Evolutionary conservation across 2,797 vertebrate genomes (phyloP).

Genomic region (Thunnus albacares): DNA sequence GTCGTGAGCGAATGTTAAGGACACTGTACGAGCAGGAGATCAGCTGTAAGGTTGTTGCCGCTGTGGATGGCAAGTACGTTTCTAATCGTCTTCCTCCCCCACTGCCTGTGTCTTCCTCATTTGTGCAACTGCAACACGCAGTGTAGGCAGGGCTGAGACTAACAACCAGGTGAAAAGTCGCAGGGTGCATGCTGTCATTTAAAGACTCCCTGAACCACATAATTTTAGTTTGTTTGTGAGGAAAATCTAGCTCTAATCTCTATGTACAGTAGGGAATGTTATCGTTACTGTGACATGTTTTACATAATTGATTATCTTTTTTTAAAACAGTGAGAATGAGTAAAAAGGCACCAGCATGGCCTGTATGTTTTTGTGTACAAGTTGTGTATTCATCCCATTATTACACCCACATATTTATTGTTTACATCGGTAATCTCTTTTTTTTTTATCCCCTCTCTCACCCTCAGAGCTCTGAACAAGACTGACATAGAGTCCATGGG

Average conservation of each 20-base stretch:
- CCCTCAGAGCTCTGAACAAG: constrained; percentile 89
- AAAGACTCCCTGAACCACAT: constrained; percentile 15
- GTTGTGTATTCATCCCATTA: not conserved
- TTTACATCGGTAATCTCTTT: constrained; percentile 35
- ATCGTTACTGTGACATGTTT: constrained; percentile 6
- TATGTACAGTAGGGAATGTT: not conserved
- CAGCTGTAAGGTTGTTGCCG: constrained; percentile 87
- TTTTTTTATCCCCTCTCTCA: constrained; percentile 31
- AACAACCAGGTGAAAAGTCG: constrained; percentile 52
- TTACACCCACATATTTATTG: constrained; percentile 16
- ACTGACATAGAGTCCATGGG: constrained; percentile 90
- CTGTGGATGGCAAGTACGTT: constrained; percentile 94
- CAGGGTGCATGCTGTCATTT: constrained; percentile 22
- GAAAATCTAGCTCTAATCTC: not conserved
- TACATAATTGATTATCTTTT: not conserved
- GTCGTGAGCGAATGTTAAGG: constrained; percentile 89
- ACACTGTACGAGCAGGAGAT: constrained; percentile 88
- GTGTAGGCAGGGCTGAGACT: constrained; percentile 46
- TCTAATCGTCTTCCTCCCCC: constrained; percentile 50
- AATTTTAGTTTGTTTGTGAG: constrained; percentile 1
- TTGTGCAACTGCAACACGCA: constrained; percentile 44
- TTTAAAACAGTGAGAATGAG: not conserved
- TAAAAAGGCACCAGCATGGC: not conserved
- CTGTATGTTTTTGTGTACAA: not conserved
- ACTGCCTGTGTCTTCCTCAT: constrained; percentile 37